Evolutionary conservation across 2,797 vertebrate genomes (phyloP).

Genomic region (Coluber constrictor): DNA sequence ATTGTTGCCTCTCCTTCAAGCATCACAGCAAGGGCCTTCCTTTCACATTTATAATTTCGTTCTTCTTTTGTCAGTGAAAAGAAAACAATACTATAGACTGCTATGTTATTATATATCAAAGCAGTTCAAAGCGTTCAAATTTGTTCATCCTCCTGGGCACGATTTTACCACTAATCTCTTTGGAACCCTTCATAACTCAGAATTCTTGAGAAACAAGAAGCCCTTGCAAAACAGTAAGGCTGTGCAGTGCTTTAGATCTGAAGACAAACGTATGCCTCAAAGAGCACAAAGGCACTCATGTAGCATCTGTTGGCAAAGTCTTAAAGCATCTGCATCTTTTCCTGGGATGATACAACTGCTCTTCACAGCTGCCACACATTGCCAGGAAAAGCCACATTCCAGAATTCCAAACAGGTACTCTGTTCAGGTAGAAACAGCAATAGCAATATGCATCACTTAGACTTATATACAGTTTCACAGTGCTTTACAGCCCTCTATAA

Average conservation of each 20-base stretch:
- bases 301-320: neutral
- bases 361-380: neutral
- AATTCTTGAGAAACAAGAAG: neutral
- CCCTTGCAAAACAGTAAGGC: neutral
- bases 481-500: too few relatives aligned
- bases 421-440: neutral
- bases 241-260: neutral
- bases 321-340: neutral
- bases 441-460: too few relatives aligned
- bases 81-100: neutral
- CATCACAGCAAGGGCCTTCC: neutral
- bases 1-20: neutral
- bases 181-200: neutral
- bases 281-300: neutral
- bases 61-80: neutral
- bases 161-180: neutral
- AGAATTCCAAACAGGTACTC: neutral
- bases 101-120: neutral
- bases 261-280: neutral
- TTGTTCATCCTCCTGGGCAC: neutral
- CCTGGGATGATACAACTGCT: neutral
- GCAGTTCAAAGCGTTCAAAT: neutral
- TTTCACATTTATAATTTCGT: neutral
- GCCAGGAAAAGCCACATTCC: neutral
- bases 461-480: too few relatives aligned